Percentiles rank a stretch among this genome's conserved stretches.
Evolutionary conservation across 2,888 invertebrate genomes (phyloP).

Genomic region (Drosophila heteroneura): DNA sequence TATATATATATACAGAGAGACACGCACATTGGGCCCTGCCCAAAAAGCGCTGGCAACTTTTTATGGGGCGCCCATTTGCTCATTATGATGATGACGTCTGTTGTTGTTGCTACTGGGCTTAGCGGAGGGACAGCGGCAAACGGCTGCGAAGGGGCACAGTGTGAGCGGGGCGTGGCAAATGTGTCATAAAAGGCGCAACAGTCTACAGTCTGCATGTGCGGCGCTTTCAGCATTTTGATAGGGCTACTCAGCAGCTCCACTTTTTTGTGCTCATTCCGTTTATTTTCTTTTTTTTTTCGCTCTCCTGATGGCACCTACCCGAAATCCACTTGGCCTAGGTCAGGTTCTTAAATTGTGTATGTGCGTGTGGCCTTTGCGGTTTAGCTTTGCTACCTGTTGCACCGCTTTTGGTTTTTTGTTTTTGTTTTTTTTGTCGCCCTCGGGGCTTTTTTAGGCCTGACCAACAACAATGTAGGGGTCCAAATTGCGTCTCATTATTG

Average conservation of each 20-base stretch:
- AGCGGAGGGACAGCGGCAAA: background rate
- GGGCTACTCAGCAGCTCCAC: constrained; percentile 62
- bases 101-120: constrained; percentile 33
- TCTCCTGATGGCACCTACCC: constrained; percentile 69
- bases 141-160: background rate
- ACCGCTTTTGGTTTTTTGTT: constrained; percentile 8
- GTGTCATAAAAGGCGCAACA: constrained; percentile 77
- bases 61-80: constrained; percentile 70
- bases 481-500: constrained; percentile 67
- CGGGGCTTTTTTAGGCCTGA: constrained; percentile 29
- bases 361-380: constrained; percentile 71
- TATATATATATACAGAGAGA: constrained; percentile 14
- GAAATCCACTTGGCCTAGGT: constrained; percentile 78
- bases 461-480: constrained; percentile 22
- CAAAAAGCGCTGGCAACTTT: constrained; percentile 66
- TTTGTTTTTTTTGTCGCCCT: constrained; percentile 24
- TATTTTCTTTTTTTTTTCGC: constrained; percentile 5
- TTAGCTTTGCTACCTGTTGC: constrained; percentile 73
- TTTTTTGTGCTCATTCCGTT: constrained; percentile 25
- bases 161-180: constrained; percentile 32
- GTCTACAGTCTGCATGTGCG: constrained; percentile 55
- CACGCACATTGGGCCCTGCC: constrained; percentile 55
- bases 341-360: constrained; percentile 59
- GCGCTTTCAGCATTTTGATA: constrained; percentile 56
- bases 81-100: constrained; percentile 65